Evolutionary conservation across 2,797 vertebrate genomes (phyloP), one percentile per base, ranked within the genome.

Genomic region (Rhynchotus rufescens): DNA sequence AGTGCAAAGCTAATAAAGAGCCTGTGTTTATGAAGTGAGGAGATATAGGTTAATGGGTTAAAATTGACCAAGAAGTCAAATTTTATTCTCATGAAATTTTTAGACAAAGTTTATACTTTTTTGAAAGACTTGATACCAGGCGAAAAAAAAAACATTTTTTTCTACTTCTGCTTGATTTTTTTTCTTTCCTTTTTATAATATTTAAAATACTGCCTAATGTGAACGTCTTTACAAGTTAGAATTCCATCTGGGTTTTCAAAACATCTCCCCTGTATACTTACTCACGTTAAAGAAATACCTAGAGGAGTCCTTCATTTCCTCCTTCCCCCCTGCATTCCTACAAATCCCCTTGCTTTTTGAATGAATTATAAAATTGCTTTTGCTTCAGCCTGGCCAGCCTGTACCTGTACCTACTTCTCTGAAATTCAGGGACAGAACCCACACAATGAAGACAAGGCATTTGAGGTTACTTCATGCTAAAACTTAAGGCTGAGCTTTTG

Each of bases 281-380:
- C 61, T 90, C 88, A 45, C 79, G n/a, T 78, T 79, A 45, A 12
- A 65, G 60, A 88, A 64, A 10, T 76, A 66, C 62, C 40, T 85
- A 28, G 26, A 88, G 78, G 56, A 73, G 51, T 76, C 52, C 76
- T 83, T 86, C n/a, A 57, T 66, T 64, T 15, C 23, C 15, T 17
- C 28, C 28, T 30, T 19, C 21, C 28, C 52, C 16, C 6, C 34
- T 49, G 74, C 15, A 23, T 64, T 79, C 32, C 88, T 88, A 47
- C 82, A 85, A 94, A 56, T 51, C 69, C 44, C 60, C 65, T n/a
- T 95, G 71, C 54, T 92, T 90, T 80, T 80, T 59, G 89, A 72
- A 86, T 89, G 56, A 94, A 85, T 94, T 80, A 36, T 71, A 76
- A 36, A 71, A 84, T 79, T 92, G 36, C 38, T 88, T 96, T 19